These are phyloP conservation scores for Balearica regulorum DNA, from an alignment of 2,797 vertebrate genomes.

Conservation along the genomic window DNA sequence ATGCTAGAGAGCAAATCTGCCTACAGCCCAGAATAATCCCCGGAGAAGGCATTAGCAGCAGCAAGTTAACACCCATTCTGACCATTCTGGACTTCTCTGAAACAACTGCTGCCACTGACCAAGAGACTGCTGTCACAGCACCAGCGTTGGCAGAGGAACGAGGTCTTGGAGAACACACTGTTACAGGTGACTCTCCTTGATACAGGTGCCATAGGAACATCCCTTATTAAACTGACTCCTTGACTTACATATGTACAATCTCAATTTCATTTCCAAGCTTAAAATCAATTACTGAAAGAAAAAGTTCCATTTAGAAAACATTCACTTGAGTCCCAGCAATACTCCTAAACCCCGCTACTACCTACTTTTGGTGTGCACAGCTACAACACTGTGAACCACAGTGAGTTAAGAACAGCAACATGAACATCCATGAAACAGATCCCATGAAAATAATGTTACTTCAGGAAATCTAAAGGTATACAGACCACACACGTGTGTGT, in stretches of 20 bases:
- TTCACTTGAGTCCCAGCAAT: not conserved
- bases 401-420: not conserved
- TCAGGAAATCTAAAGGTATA: not conserved
- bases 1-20: not conserved
- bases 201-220: not conserved
- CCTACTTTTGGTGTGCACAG: not conserved
- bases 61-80: not conserved
- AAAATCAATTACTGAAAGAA: not conserved
- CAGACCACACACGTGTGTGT: rapidly evolving
- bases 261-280: not conserved
- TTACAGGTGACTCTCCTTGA: not conserved
- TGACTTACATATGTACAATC: not conserved
- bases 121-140: not conserved
- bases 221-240: not conserved
- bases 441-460: not conserved
- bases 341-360: too few relatives aligned
- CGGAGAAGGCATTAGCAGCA: not conserved
- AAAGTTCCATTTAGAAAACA: not conserved
- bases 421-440: not conserved
- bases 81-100: not conserved
- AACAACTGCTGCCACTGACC: not conserved
- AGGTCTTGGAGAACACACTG: not conserved
- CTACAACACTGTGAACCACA: not conserved
- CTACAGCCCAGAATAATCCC: not conserved
- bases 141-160: not conserved